phyloP scores from a whole-genome alignment of 2,797 vertebrate genomes.

The Todus mexicanus region DNA sequence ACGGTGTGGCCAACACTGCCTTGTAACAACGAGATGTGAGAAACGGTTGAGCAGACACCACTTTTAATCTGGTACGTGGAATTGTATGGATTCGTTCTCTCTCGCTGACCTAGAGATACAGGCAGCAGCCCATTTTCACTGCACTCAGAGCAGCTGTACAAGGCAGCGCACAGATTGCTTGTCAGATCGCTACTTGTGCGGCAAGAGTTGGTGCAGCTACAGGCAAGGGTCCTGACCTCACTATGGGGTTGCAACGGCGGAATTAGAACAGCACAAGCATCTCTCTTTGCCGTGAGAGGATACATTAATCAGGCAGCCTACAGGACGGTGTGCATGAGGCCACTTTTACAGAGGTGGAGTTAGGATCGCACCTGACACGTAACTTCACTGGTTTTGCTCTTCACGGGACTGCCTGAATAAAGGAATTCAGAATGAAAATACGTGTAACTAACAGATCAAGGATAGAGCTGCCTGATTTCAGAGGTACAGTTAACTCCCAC shows the following conservation, averaged over 20 bases:
- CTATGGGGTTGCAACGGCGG: neutral
- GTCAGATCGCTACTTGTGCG: neutral
- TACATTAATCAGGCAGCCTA: neutral
- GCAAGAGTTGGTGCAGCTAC: neutral
- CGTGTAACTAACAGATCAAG: neutral
- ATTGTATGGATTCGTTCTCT: accelerated
- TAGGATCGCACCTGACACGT: neutral
- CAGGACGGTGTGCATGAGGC: neutral
- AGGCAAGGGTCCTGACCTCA: neutral
- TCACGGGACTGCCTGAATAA: neutral
- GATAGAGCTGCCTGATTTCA: neutral
- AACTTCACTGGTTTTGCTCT: neutral
- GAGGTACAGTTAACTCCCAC: neutral
- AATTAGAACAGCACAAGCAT: neutral
- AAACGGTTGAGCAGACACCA: neutral
- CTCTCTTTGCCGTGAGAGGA: neutral
- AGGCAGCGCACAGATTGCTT: neutral
- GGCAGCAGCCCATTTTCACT: neutral
- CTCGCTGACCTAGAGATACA: accelerated
- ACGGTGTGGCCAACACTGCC: neutral
- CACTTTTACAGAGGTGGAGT: neutral
- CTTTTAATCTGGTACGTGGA: neutral
- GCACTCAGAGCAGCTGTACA: neutral
- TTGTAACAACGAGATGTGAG: neutral
- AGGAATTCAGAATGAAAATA: neutral